Evolutionary conservation across 2,113 vertebrate species (phyloP).

Genomic region (Protobothrops mucrosquamatus): DNA sequence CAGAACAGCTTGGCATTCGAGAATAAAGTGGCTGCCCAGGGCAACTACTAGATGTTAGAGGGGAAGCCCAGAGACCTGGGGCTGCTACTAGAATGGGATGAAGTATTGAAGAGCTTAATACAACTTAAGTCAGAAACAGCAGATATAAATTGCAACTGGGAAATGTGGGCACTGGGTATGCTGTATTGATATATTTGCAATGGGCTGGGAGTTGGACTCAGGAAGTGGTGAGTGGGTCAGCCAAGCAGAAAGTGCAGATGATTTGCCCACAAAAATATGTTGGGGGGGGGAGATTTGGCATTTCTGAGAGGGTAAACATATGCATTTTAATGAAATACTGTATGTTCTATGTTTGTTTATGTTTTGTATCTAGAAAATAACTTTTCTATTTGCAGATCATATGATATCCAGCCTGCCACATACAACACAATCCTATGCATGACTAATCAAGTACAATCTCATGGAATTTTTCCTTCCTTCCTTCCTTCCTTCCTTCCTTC

Average conservation of each 20-base stretch:
- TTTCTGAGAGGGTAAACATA: background rate
- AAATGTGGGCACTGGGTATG: background rate
- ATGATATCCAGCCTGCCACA: background rate
- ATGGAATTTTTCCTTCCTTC: background rate
- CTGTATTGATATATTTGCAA: background rate
- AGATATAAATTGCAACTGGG: background rate
- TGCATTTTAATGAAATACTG: background rate
- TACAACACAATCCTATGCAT: background rate
- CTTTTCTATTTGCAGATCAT: background rate
- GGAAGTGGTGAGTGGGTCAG: background rate
- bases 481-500: too few species aligned
- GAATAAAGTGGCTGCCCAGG: background rate
- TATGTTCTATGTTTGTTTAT: background rate
- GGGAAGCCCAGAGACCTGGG: background rate
- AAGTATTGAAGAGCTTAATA: background rate
- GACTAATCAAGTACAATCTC: background rate
- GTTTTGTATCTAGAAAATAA: background rate
- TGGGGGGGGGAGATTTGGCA: background rate
- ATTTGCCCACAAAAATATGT: background rate
- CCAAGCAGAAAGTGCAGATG: background rate
- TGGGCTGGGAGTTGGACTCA: background rate
- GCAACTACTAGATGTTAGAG: background rate
- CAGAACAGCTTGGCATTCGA: background rate
- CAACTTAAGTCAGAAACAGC: background rate
- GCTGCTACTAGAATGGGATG: background rate